Evolutionary conservation across 1,140 invertebrate genomes (phyloP).

Genomic region (Euschistus heros): DNA sequence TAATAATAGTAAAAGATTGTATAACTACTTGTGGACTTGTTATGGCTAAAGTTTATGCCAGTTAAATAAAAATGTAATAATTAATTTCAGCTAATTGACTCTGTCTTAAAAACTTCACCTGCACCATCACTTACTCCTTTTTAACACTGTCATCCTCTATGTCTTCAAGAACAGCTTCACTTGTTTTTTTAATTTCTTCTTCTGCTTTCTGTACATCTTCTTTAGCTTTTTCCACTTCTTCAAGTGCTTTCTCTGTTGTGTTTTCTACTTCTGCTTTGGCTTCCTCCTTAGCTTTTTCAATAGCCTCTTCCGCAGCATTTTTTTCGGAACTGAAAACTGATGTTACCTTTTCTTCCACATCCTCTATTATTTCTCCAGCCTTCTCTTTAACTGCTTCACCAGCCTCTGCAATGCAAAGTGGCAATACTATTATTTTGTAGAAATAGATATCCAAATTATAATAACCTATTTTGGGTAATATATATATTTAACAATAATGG

Average conservation of each 20-base stretch:
- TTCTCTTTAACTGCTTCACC: constrained; percentile 23
- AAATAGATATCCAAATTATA: too few species aligned
- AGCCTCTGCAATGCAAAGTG: constrained; percentile 14
- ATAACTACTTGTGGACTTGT: too few species aligned
- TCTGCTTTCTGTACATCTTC: constrained; percentile 17
- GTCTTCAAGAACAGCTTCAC: constrained; percentile 8
- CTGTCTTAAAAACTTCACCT: constrained; percentile 12
- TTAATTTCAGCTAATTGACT: too few species aligned
- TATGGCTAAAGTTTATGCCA: too few species aligned
- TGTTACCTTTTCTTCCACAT: constrained; percentile 22
- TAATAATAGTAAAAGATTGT: too few species aligned
- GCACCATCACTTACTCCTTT: constrained; percentile 10
- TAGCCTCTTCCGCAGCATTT: background rate
- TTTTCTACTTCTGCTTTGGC: background rate
- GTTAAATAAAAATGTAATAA: too few species aligned
- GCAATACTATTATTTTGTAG: too few species aligned
- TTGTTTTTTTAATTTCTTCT: background rate
- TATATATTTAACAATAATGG: too few species aligned
- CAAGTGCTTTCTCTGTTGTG: background rate
- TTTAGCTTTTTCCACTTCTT: background rate
- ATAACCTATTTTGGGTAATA: too few species aligned
- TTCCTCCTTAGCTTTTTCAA: constrained; percentile 7
- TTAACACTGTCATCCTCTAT: background rate
- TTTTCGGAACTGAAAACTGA: constrained; percentile 6
- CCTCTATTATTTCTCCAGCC: constrained; percentile 17